These are phyloP conservation scores for Phycodurus eques DNA, from an alignment of 2,113 vertebrate genomes.

Conservation along the genomic window DNA sequence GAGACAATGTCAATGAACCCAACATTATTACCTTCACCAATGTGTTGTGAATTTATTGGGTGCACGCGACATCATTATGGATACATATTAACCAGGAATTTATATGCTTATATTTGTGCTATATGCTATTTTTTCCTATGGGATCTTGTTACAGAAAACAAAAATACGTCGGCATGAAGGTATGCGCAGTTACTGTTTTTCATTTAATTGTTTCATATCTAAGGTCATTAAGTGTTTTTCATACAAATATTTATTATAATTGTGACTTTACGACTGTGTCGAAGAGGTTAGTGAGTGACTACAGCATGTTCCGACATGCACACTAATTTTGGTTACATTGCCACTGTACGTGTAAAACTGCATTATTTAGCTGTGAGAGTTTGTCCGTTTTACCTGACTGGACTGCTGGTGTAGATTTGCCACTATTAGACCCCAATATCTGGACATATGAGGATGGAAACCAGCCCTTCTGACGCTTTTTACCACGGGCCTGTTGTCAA, in stretches of 20 bases:
- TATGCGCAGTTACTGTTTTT: background rate
- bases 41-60: background rate
- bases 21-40: background rate
- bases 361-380: background rate
- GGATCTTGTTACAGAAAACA: no score
- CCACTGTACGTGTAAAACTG: no score
- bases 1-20: background rate
- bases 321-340: no score
- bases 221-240: background rate
- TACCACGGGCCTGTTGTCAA: constrained; percentile 84
- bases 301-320: background rate
- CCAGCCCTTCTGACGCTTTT: constrained; percentile 96
- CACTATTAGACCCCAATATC: constrained; percentile 85
- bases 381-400: constrained; percentile 75
- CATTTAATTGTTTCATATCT: background rate
- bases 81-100: background rate
- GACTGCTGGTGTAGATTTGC: constrained; percentile 82
- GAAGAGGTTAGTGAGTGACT: background rate
- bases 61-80: background rate
- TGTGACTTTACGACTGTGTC: background rate
- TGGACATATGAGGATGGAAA: constrained; percentile 91
- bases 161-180: no score
- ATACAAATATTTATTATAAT: background rate
- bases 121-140: no score
- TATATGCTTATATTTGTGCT: background rate